Evolutionary conservation across 2,113 vertebrate genomes (phyloP), one percentile per base, ranked within the genome.

Genomic region (Campylomormyrus numenius): DNA sequence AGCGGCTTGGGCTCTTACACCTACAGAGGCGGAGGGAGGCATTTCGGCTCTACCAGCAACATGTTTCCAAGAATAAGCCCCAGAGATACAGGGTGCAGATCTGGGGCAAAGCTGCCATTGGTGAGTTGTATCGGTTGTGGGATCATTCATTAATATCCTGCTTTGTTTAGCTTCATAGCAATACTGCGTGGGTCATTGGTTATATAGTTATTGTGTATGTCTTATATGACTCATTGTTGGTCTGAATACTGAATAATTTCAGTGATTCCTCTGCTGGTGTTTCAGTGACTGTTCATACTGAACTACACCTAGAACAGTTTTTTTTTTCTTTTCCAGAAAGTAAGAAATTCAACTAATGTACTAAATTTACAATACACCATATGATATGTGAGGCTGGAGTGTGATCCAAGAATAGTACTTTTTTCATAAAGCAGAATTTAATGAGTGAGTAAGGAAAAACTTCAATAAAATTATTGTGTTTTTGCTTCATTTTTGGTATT

Each of bases 81-180:
- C 94, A 94, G 93, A 95, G 94, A 87, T 92, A 97, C 85, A 96
- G 85, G 90, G 96, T 99, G 27, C 98, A 99, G 91, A 97, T 99
- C 3, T 99, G 97, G 98, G 97, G 98, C 8, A 99, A 99, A 96
- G 98, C 98, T 92, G 98, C 98, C 62, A 96, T 99, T 92, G 98
- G 98, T 98, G 93, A 96, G 97, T 48, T 48, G 39, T 24, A 21
- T 85, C 7, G 8, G 15, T 85, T 85, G 3, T 11, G 17, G 42
- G 39, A 13, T 85, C 19, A 45, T 85, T 45, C 21, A 48, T 24
- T 85, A 46, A 10, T 48, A 48, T 85, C 39, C 21, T n/a, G 39
- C 6, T 48, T 85, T 85, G 39, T 48, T 83, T 83, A 24, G 39
- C 11, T 35, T 74, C 9, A 11, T 70, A 70, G 62, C 74, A 80